These are phyloP conservation scores for Anguilla rostrata DNA, from an alignment of 2,113 vertebrate species.

Conservation along the genomic window DNA sequence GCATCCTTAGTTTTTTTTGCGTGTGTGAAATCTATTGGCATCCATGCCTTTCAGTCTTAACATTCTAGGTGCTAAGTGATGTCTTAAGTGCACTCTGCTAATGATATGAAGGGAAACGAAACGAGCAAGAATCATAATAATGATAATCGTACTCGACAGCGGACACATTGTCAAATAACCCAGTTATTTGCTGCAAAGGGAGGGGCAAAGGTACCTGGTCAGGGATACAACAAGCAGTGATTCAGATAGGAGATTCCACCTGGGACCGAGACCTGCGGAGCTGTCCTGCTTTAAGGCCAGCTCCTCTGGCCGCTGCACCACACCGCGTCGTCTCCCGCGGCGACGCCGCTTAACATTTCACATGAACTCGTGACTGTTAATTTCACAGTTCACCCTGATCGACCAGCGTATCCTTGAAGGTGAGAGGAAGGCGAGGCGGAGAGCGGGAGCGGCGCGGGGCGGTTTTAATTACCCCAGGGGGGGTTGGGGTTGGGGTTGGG, in stretches of 20 bases:
- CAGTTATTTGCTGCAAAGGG: background rate
- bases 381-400: constrained; percentile 8
- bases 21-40: constrained; percentile 32
- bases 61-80: background rate
- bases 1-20: constrained; percentile 38
- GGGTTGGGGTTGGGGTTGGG: background rate
- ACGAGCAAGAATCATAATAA: background rate
- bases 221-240: background rate
- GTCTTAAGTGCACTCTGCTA: background rate
- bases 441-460: background rate
- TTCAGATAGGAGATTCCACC: background rate
- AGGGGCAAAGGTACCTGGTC: background rate
- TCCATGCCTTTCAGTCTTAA: background rate
- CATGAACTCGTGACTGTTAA: background rate
- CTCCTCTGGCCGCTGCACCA: background rate
- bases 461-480: background rate
- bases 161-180: background rate
- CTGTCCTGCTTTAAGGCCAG: background rate
- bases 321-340: background rate
- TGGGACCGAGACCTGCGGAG: background rate
- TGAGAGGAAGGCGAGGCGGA: background rate
- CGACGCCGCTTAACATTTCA: background rate
- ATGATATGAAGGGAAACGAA: background rate
- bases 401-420: background rate
- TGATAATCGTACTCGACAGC: background rate